Percentiles rank a stretch among this genome's conserved stretches.
Evolutionary conservation across 2,797 vertebrate species (phyloP).

Genomic region (Sylvia borin): DNA sequence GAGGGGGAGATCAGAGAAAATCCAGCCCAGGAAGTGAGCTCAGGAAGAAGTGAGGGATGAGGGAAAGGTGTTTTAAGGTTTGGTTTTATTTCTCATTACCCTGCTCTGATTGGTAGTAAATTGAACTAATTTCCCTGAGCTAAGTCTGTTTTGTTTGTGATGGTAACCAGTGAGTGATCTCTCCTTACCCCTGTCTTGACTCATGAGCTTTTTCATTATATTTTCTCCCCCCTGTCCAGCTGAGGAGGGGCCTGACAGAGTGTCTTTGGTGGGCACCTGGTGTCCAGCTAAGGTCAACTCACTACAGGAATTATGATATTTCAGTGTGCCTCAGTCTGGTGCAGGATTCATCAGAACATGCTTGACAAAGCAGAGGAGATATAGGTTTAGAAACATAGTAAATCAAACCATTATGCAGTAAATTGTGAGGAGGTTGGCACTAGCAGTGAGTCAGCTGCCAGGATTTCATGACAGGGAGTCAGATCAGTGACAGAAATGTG

Average conservation of each 20-base stretch:
- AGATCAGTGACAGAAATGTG: not conserved
- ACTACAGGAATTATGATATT: rapidly evolving
- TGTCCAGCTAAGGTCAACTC: not conserved
- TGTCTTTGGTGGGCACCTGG: not conserved
- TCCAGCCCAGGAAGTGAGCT: not conserved
- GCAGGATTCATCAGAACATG: not conserved
- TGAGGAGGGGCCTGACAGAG: not conserved
- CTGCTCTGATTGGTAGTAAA: not conserved
- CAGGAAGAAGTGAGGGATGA: not conserved
- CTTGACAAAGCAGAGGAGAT: not conserved
- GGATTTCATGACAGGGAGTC: not conserved
- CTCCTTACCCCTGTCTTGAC: not conserved
- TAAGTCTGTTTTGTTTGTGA: rapidly evolving
- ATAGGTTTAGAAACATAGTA: not conserved
- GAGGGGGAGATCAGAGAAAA: not conserved
- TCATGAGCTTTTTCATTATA: not conserved
- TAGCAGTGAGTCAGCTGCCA: not conserved
- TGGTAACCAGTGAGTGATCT: not conserved
- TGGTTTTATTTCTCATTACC: not conserved
- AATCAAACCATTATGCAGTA: slow-evolving; percentile 5
- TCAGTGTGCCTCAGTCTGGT: rapidly evolving
- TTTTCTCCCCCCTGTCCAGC: not conserved
- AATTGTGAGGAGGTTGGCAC: not conserved
- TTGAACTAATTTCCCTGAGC: not conserved
- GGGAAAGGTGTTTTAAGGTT: not conserved